Percentiles rank a stretch among this genome's conserved stretches.
Evolutionary conservation across 1,140 invertebrate genomes (phyloP).

Genomic region (Drosophila kohkoa): DNA sequence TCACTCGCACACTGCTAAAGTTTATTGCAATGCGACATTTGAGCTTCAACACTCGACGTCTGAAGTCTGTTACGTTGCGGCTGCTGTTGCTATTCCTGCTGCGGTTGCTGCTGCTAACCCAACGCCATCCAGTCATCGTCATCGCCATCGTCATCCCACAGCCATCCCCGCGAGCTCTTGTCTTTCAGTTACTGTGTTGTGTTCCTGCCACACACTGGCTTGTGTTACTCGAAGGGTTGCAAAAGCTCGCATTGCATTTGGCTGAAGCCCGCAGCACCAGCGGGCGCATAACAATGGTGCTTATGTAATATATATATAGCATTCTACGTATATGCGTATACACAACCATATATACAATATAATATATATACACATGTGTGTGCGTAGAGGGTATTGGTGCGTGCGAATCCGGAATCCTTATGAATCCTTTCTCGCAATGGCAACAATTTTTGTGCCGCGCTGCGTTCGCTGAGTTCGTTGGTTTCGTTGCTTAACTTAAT

Average conservation of each 20-base stretch:
- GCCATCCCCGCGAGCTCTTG: background rate
- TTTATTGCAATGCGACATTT: conserved; percentile 83
- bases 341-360: conserved; percentile 4
- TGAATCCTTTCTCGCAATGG: conserved; percentile 68
- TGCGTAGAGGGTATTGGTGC: conserved; percentile 48
- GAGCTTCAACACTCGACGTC: conserved; percentile 81
- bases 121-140: background rate
- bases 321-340: conserved; percentile 45
- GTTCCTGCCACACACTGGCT: conserved; percentile 17
- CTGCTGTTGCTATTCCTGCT: conserved; percentile 47
- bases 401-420: conserved; percentile 74
- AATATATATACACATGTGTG: conserved; percentile 8
- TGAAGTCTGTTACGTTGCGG: conserved; percentile 69
- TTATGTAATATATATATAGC: conserved; percentile 75
- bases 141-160: background rate
- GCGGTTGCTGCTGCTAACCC: conserved; percentile 15
- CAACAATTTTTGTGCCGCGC: conserved; percentile 50
- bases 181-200: conserved; percentile 2
- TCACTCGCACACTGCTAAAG: conserved; percentile 48
- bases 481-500: conserved; percentile 70
- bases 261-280: conserved; percentile 64
- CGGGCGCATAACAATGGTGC: conserved; percentile 79
- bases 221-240: conserved; percentile 65
- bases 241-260: conserved; percentile 74
- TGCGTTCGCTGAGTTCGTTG: conserved; percentile 38